A percentile compares a stretch with the other conserved stretches of the same genome.
These are phyloP conservation scores for Electrona antarctica DNA, from an alignment of 2,113 vertebrate genomes.

Conservation along the genomic window DNA sequence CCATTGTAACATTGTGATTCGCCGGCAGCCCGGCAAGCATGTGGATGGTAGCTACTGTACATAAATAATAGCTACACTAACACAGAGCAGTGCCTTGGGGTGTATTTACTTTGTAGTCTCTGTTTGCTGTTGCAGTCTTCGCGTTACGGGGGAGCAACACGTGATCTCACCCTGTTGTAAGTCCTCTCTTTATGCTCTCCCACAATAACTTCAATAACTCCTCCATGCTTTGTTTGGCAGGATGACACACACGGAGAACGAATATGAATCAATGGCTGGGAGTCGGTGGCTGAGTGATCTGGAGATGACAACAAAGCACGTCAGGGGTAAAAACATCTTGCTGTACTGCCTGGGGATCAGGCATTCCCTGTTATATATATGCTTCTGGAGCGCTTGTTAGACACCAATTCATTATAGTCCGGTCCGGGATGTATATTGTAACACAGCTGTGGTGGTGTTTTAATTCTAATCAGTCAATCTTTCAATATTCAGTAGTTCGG, in stretches of 20 bases:
- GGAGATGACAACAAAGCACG: conserved; percentile 15
- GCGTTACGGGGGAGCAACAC: conserved; percentile 30
- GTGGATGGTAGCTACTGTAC: conserved; percentile 33
- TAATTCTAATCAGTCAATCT: too few species aligned
- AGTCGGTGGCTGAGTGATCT: conserved; percentile 1
- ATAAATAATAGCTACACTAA: conserved; percentile 35
- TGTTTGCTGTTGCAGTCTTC: conserved; percentile 58
- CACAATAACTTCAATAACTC: conserved; percentile 22
- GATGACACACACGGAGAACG: conserved; percentile 5
- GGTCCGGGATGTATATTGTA: too few species aligned
- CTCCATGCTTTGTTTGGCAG: conserved; percentile 40
- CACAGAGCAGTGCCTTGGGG: conserved; percentile 23
- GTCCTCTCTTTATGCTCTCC: conserved; percentile 1
- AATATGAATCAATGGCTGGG: conserved; percentile 11
- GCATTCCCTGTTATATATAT: background rate
- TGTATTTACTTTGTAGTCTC: conserved; percentile 39
- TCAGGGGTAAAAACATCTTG: background rate
- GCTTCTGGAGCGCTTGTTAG: background rate
- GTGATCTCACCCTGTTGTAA: conserved; percentile 21
- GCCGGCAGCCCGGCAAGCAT: conserved; percentile 8
- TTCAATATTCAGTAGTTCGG: too few species aligned
- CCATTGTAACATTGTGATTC: conserved; percentile 53
- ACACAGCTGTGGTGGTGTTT: too few species aligned
- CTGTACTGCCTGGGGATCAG: too few species aligned
- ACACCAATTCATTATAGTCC: background rate